Base-by-base conservation (phyloP, 2,888 invertebrate genomes). In the Drosophila formosana region DNA sequence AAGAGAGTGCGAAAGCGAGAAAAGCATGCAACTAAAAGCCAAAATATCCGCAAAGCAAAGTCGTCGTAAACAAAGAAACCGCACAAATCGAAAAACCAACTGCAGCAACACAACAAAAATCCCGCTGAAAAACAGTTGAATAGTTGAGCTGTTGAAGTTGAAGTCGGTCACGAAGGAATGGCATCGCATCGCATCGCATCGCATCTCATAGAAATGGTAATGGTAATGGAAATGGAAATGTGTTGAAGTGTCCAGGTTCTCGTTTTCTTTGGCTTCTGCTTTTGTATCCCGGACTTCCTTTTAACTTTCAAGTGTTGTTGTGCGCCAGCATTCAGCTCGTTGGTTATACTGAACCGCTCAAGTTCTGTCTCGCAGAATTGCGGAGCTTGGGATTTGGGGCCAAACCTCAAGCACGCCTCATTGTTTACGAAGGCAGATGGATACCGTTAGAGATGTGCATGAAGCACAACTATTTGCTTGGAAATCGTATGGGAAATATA, bases 51-150 rank as follows among this genome's bases (percentile, higher is more conserved):
- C 52, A 63, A 62, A 61, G 49, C 41, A 64, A 72, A 66, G 28
- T 65, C 52, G 39, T 34, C 30, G 69, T 63, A 68, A 82, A 88
- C 80, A 82, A 82, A 73, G 62, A 65, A 52, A 68, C 66, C 68
- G 34, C 70, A 71, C 41, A 73, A 77, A 67, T 80, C 57, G 60
- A 66, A 71, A 52, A 55, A 32, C n/a, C 46, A 26, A 26, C 47
- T 43, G 49, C 49, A 13, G 11, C 11, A 34, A 11, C 34, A 60
- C 26, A 61, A 60, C 39, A 41, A 63, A 72, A 72, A 72, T 57
- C 30, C n/a, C 3, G n/a, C 23, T 45, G 28, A 55, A 55, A 53
- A 55, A 55, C 43, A 50, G 58, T 52, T 58, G 51, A 60, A 39
- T 39, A 39, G 39, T 37, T 37, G 37, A 37, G 55, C 49, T 64